Evolutionary conservation across 1,140 invertebrate species (phyloP).

Genomic region (Drosophila nebulosa): DNA sequence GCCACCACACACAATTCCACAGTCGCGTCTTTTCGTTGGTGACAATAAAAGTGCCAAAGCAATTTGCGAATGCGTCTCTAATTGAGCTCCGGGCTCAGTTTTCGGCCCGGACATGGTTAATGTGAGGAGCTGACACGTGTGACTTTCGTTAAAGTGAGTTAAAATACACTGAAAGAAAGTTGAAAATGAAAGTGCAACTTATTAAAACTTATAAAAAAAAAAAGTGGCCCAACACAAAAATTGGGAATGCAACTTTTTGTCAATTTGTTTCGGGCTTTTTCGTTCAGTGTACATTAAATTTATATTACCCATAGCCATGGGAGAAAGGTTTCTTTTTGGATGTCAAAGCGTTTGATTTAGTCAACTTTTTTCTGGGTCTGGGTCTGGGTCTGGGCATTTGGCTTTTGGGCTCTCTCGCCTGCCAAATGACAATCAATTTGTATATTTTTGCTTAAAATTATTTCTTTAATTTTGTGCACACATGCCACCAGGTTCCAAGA

Average conservation of each 20-base stretch:
- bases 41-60: constrained; percentile 72
- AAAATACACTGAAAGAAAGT: not conserved
- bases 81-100: constrained; percentile 50
- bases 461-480: constrained; percentile 75
- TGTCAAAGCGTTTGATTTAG: constrained; percentile 58
- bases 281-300: constrained; percentile 10
- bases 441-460: constrained; percentile 70
- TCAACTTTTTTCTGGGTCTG: not conserved
- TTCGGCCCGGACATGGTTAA: not conserved
- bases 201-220: not conserved
- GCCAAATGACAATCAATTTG: constrained; percentile 72
- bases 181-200: not conserved
- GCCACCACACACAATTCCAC: constrained; percentile 49
- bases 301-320: constrained; percentile 29
- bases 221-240: too few species aligned
- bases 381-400: not conserved
- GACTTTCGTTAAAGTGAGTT: not conserved
- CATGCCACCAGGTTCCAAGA: constrained; percentile 7
- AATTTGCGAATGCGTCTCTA: constrained; percentile 72
- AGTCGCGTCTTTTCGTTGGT: constrained; percentile 45
- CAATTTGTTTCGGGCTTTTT: not conserved
- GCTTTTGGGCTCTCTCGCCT: constrained; percentile 24
- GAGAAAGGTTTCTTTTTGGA: constrained; percentile 51
- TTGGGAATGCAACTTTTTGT: too few species aligned
- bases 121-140: constrained; percentile 17